Conservation (phyloP, 2,797 vertebrate species). For the Apodemus agrarius region DNA sequence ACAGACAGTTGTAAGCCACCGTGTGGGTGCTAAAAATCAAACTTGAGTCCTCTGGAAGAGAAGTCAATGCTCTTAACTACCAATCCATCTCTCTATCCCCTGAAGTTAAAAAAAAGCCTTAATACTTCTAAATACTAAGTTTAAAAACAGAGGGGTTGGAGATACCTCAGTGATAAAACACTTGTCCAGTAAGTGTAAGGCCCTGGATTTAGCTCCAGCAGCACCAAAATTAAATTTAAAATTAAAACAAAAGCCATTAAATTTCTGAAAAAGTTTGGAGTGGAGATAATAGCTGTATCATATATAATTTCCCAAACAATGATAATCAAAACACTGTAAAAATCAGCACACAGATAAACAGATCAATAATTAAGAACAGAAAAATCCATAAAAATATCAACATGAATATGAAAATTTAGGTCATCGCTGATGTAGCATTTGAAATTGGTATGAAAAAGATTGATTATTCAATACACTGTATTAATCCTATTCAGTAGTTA, state of each 20-base stretch:
- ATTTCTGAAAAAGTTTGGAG: background rate
- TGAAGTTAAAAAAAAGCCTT: background rate
- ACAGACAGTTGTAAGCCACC: background rate
- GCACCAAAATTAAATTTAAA: background rate
- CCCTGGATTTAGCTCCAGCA: background rate
- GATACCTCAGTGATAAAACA: background rate
- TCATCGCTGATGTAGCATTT: background rate
- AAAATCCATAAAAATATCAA: conserved; percentile 39
- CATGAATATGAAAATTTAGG: conserved; percentile 38
- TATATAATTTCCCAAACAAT: conserved; percentile 42
- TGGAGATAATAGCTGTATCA: background rate
- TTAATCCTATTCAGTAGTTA: background rate
- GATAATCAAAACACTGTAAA: conserved; percentile 51
- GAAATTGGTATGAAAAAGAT: conserved; percentile 24
- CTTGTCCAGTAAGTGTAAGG: background rate
- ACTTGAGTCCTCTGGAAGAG: background rate
- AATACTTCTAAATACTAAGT: conserved; percentile 46
- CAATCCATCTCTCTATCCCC: background rate
- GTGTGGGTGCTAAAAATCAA: background rate
- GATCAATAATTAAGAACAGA: conserved; percentile 29
- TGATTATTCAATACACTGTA: conserved; percentile 32
- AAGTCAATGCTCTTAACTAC: background rate
- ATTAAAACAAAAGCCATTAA: conserved; percentile 14
- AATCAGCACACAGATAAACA: conserved; percentile 36
- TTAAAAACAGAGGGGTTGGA: conserved; percentile 26